These are phyloP conservation scores for Rhinophrynus dorsalis DNA, from an alignment of 2,797 vertebrate genomes.

Conservation along the genomic window DNA sequence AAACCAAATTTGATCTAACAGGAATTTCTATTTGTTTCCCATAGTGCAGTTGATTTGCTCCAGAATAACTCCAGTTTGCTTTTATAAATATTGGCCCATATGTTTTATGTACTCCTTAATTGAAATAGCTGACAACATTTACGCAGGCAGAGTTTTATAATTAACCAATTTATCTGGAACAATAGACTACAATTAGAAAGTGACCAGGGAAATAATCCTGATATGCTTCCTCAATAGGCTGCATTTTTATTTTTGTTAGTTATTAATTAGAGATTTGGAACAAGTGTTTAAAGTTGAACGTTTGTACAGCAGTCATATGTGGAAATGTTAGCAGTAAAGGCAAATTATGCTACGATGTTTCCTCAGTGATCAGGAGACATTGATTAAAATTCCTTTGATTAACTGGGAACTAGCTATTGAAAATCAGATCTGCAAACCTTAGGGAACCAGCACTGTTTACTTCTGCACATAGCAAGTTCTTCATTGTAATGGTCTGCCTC, in stretches of 20 bases:
- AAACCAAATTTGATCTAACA: too few relatives aligned
- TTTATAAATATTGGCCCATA: too few relatives aligned
- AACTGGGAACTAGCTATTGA: too few relatives aligned
- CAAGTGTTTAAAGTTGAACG: conserved; percentile 11
- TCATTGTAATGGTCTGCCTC: too few relatives aligned
- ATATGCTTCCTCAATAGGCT: background rate
- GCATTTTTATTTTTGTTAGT: conserved; percentile 14
- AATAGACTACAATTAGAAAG: conserved; percentile 35
- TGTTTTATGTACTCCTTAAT: conserved; percentile 20
- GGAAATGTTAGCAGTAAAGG: background rate
- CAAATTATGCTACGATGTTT: conserved; percentile 8
- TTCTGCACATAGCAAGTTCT: too few relatives aligned
- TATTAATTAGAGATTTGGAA: conserved; percentile 34
- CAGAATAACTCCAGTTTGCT: too few relatives aligned
- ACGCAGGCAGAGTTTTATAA: conserved; percentile 16
- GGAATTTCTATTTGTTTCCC: too few relatives aligned
- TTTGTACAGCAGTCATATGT: conserved; percentile 19
- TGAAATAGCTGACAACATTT: conserved; percentile 26
- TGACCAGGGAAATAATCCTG: conserved; percentile 7
- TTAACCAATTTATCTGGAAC: conserved; percentile 36
- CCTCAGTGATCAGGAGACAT: background rate
- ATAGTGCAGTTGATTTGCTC: too few relatives aligned
- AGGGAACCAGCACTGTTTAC: too few relatives aligned
- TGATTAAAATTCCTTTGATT: conserved; percentile 19
- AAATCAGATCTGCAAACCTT: too few relatives aligned